Percentiles rank a stretch among this genome's conserved stretches.
Evolutionary conservation across 2,888 invertebrate species (phyloP).

Genomic region (Adelognathus sp.): DNA sequence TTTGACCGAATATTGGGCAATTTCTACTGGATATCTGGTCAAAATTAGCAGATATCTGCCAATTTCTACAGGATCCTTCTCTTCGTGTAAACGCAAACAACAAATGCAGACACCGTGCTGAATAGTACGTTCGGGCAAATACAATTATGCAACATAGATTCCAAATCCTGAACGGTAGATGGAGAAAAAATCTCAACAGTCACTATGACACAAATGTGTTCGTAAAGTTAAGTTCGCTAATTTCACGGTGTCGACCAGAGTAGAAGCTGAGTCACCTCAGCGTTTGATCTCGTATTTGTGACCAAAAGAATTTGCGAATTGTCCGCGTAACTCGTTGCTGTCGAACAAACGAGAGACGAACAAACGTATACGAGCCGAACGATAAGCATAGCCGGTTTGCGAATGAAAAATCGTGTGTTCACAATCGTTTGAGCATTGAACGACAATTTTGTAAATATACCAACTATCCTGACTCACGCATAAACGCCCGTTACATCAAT

Average conservation of each 20-base stretch:
- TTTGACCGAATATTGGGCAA: too few species aligned
- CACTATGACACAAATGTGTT: neutral
- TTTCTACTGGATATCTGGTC: too few species aligned
- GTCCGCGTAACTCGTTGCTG: neutral
- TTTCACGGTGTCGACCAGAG: neutral
- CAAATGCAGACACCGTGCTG: neutral
- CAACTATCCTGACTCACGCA: conserved; percentile 19
- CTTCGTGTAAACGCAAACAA: neutral
- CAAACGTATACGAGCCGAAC: neutral
- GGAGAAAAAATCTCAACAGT: neutral
- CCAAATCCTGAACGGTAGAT: neutral
- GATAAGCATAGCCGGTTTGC: neutral
- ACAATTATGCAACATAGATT: neutral
- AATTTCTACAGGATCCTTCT: neutral
- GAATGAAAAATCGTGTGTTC: neutral
- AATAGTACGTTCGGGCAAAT: neutral
- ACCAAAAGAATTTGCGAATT: neutral
- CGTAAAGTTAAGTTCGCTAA: neutral
- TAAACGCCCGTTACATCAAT: neutral
- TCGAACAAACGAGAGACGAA: conserved; percentile 1
- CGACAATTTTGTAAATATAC: conserved; percentile 51
- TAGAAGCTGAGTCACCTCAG: neutral
- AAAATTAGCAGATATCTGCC: too few species aligned
- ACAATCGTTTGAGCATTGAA: conserved; percentile 8
- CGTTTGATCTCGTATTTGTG: neutral